These are phyloP conservation scores for Allobates femoralis DNA, from an alignment of 2,797 vertebrate species.

Conservation along the genomic window DNA sequence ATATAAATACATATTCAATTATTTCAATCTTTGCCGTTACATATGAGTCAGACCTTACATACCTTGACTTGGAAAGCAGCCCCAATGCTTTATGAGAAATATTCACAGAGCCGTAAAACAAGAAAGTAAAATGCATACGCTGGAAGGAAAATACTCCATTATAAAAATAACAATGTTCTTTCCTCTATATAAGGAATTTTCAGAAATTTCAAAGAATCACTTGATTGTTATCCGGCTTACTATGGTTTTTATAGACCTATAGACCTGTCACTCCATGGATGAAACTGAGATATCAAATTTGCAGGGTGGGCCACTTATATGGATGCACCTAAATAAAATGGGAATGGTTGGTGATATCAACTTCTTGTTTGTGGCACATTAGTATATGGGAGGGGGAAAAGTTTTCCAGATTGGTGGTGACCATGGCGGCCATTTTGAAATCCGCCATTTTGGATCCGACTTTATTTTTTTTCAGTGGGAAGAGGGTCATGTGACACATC, in stretches of 20 bases:
- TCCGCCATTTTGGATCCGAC: too few relatives aligned
- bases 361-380: too few relatives aligned
- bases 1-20: slow-evolving; percentile 37
- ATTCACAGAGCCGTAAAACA: slow-evolving; percentile 18
- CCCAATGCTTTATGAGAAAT: not conserved
- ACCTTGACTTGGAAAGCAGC: slow-evolving; percentile 17
- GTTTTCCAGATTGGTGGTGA: too few relatives aligned
- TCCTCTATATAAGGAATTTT: slow-evolving; percentile 24
- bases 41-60: slow-evolving; percentile 9
- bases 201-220: not conserved
- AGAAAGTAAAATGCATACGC: slow-evolving; percentile 31
- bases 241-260: not conserved
- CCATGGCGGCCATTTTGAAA: too few relatives aligned
- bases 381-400: too few relatives aligned
- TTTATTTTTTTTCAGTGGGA: too few relatives aligned
- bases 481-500: too few relatives aligned
- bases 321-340: too few relatives aligned
- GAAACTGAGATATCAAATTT: not conserved
- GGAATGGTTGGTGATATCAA: too few relatives aligned
- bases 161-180: slow-evolving; percentile 35
- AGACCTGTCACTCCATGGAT: not conserved
- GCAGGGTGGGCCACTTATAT: not conserved
- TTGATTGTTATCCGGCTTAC: not conserved
- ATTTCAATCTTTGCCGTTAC: not conserved
- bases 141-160: slow-evolving; percentile 25